Conservation (phyloP, 2,113 vertebrate genomes). For the Ibidorhyncha struthersii region DNA sequence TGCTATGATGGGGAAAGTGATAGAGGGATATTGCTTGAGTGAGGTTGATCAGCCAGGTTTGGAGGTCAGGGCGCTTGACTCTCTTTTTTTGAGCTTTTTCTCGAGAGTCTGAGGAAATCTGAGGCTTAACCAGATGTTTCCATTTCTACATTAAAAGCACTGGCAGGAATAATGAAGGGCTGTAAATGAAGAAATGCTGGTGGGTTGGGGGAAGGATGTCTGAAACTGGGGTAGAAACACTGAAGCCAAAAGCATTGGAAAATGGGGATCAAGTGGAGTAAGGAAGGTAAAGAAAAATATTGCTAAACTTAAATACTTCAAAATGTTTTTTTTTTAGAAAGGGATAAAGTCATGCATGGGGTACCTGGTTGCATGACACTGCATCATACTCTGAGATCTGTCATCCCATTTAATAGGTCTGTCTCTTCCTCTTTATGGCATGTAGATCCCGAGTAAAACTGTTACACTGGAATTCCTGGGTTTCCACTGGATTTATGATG, state of each 20-base stretch:
- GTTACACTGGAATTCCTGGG: not conserved
- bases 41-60: not conserved
- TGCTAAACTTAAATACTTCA: not conserved
- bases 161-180: not conserved
- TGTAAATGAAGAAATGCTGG: not conserved
- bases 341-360: accelerated
- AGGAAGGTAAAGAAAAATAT: not conserved
- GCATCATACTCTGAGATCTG: not conserved
- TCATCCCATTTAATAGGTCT: not conserved
- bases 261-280: not conserved
- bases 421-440: not conserved
- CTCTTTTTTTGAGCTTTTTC: not conserved
- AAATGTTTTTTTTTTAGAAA: not conserved
- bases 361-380: not conserved
- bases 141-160: not conserved
- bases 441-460: not conserved
- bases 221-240: not conserved
- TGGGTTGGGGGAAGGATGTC: not conserved
- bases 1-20: not conserved
- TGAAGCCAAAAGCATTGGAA: not conserved
- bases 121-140: not conserved
- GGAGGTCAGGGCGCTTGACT: not conserved
- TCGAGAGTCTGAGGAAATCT: not conserved
- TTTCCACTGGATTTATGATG: not conserved
- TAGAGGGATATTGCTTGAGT: not conserved